Percentiles rank a stretch among this genome's conserved stretches.
Conservation (phyloP, 1,140 invertebrate species). For the Manduca sexta region DNA sequence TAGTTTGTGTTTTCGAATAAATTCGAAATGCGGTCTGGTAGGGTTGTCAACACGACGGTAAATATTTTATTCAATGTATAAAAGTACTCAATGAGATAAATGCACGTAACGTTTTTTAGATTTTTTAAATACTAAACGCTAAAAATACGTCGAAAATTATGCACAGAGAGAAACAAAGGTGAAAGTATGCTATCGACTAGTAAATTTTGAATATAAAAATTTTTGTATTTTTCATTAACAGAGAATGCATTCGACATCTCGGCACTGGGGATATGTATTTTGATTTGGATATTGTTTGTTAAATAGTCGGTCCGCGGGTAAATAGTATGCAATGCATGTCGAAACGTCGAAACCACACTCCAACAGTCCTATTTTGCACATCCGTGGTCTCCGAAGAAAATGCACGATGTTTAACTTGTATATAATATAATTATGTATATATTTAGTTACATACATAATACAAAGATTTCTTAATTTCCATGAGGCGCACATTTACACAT, state of each 20-base stretch:
- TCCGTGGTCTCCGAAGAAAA: conserved; percentile 61
- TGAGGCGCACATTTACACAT: conserved; percentile 67
- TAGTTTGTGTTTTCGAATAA: too few relatives aligned
- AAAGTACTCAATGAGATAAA: conserved; percentile 53
- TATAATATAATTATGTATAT: conserved; percentile 70
- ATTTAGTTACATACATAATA: conserved; percentile 69
- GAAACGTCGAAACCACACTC: conserved; percentile 46
- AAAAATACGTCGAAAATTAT: conserved; percentile 60
- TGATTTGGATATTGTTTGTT: conserved; percentile 3
- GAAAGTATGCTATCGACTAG: conserved; percentile 66
- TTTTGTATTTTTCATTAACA: conserved; percentile 46
- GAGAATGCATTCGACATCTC: conserved; percentile 52
- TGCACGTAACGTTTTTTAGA: conserved; percentile 53
- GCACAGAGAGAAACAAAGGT: conserved; percentile 39
- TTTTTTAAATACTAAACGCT: conserved; percentile 38
- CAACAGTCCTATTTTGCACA: conserved; percentile 40
- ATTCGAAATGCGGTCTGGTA: conserved; percentile 59
- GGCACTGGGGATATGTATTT: conserved; percentile 62
- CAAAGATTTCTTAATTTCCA: conserved; percentile 70
- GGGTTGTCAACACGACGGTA: conserved; percentile 41
- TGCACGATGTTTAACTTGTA: conserved; percentile 65
- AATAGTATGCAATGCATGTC: conserved; percentile 23
- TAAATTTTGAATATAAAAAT: conserved; percentile 70
- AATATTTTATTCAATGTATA: conserved; percentile 31
- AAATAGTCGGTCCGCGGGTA: conserved; percentile 15